Conservation (phyloP, 2,888 invertebrate species). For the Alsophila aescularia region DNA sequence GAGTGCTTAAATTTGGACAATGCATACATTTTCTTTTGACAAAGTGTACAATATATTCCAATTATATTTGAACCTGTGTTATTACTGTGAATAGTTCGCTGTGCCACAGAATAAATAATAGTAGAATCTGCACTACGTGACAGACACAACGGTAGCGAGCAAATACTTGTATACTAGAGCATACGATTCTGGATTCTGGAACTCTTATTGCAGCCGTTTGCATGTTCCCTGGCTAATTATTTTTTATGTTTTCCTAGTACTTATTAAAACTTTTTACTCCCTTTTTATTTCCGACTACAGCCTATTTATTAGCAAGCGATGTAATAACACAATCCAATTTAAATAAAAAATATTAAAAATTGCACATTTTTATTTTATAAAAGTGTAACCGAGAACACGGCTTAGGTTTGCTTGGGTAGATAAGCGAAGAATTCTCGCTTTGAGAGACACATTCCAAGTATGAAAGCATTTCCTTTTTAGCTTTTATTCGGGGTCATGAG, state of each 20-base stretch:
- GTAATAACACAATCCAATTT: neutral
- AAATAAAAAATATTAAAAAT: conserved; percentile 3
- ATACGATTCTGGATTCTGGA: conserved; percentile 32
- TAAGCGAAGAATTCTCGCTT: conserved; percentile 35
- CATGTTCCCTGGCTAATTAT: conserved; percentile 18
- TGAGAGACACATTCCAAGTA: conserved; percentile 39
- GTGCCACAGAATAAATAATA: too few species aligned
- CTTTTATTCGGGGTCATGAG: conserved; percentile 58
- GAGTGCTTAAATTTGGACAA: conserved; percentile 40
- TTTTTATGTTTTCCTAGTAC: conserved; percentile 20
- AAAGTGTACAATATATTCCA: conserved; percentile 25
- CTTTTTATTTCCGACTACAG: conserved; percentile 1
- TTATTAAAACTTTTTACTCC: conserved; percentile 1
- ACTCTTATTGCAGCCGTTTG: conserved; percentile 27
- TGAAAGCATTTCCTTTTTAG: conserved; percentile 59
- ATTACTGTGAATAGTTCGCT: conserved; percentile 28
- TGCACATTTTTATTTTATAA: neutral
- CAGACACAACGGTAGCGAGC: conserved; percentile 27
- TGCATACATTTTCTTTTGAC: conserved; percentile 22
- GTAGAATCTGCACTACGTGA: conserved; percentile 24
- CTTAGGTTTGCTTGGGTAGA: conserved; percentile 30
- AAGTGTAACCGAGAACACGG: conserved; percentile 13
- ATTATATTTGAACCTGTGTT: too few species aligned
- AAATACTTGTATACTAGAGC: conserved; percentile 33
- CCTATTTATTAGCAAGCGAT: neutral